These are phyloP conservation scores for Montifringilla adamsi DNA, from an alignment of 2,113 vertebrate genomes.

Conservation along the genomic window DNA sequence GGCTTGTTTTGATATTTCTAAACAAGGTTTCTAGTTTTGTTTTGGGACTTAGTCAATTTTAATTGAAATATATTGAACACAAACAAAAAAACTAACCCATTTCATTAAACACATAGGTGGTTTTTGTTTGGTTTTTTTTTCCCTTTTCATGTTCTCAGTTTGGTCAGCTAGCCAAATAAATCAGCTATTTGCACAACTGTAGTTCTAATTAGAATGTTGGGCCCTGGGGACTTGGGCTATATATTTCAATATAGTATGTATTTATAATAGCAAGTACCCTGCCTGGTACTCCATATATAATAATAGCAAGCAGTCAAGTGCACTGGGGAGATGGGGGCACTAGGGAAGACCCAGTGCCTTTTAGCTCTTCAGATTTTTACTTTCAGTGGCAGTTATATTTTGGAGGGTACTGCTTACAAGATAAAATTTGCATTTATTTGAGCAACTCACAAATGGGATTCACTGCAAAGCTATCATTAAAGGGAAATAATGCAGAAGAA, in stretches of 20 bases:
- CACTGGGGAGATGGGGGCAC: neutral
- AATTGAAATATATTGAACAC: neutral
- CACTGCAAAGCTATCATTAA: conserved; percentile 52
- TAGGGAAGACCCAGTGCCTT: neutral
- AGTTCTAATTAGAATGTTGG: conserved; percentile 22
- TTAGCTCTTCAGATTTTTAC: neutral
- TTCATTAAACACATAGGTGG: neutral
- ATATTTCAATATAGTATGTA: conserved; percentile 40
- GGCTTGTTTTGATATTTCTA: neutral
- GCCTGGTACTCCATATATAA: neutral
- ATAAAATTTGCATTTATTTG: conserved; percentile 57
- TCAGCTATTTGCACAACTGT: conserved; percentile 46
- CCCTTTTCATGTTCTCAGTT: neutral
- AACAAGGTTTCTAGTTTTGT: neutral
- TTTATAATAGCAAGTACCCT: conserved; percentile 8
- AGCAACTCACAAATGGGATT: conserved; percentile 11
- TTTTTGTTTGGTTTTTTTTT: neutral
- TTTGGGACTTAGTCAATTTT: neutral
- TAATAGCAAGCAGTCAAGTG: conserved; percentile 4
- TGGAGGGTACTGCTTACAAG: conserved; percentile 17
- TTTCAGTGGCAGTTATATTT: conserved; percentile 17
- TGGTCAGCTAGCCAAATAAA: conserved; percentile 47
- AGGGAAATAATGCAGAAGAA: conserved; percentile 51
- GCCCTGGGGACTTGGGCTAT: neutral
- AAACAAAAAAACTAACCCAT: neutral